A percentile compares a stretch with the other conserved stretches of the same genome.
Evolutionary conservation across 2,797 vertebrate species (phyloP).

Genomic region (Tarsius wallacei): DNA sequence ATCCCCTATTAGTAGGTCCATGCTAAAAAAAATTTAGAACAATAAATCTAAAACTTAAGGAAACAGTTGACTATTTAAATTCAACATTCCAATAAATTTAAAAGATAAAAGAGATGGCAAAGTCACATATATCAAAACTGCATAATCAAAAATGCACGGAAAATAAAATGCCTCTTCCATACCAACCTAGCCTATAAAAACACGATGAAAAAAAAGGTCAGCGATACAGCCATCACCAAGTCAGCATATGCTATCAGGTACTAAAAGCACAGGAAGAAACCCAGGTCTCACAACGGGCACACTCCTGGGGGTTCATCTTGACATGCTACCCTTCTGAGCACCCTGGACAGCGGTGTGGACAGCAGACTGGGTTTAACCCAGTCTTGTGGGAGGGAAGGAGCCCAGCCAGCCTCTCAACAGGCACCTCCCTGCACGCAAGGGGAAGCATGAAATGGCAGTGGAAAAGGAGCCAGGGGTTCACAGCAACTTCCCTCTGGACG

Average conservation of each 20-base stretch:
- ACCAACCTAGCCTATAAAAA: conserved; percentile 53
- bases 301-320: neutral
- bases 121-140: conserved; percentile 47
- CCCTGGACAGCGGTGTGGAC: neutral
- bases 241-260: neutral
- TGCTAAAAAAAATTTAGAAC: conserved; percentile 34
- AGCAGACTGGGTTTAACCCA: neutral
- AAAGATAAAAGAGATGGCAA: conserved; percentile 49
- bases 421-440: neutral
- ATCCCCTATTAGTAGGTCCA: conserved; percentile 28
- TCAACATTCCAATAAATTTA: conserved; percentile 47
- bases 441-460: neutral
- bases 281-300: neutral
- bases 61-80: conserved; percentile 42
- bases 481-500: conserved; percentile 29
- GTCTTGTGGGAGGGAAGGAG: neutral
- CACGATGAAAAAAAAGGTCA: neutral
- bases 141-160: neutral
- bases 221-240: neutral
- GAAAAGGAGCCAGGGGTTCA: conserved; percentile 15
- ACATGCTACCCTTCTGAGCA: neutral
- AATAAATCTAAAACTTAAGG: conserved; percentile 61
- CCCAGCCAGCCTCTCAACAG: neutral
- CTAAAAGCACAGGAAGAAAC: neutral
- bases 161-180: conserved; percentile 26